Percentiles rank a stretch among this genome's conserved stretches.
These are phyloP conservation scores for Sinocyclocheilus anshuiensis DNA, from an alignment of 2,113 vertebrate species.

Conservation along the genomic window DNA sequence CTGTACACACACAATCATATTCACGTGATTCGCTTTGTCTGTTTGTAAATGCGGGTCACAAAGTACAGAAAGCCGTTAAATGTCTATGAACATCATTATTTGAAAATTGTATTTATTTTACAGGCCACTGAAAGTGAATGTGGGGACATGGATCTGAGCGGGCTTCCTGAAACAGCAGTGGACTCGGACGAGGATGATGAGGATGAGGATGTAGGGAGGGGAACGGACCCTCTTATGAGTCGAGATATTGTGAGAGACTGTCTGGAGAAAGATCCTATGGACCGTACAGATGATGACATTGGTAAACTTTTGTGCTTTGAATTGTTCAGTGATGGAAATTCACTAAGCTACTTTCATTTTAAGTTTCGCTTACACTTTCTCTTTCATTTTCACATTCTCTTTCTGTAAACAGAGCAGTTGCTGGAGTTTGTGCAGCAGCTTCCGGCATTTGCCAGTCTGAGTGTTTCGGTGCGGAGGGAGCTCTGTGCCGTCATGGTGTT, in stretches of 20 bases:
- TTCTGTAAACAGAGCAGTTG: constrained; percentile 87
- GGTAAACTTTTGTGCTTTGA: constrained; percentile 74
- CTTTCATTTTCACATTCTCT: background rate
- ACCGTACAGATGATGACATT: constrained; percentile 96
- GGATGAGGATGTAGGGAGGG: constrained; percentile 95
- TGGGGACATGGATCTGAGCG: constrained; percentile 98
- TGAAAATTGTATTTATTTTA: background rate
- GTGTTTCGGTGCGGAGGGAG: constrained; percentile 95
- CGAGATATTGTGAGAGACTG: constrained; percentile 97
- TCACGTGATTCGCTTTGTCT: background rate
- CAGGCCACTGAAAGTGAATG: constrained; percentile 51
- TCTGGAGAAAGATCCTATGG: constrained; percentile 96
- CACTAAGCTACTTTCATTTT: background rate
- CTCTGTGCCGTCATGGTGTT: constrained; percentile 99
- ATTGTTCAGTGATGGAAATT: background rate
- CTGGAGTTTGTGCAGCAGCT: constrained; percentile 99
- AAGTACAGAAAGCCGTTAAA: background rate
- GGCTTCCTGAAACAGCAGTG: constrained; percentile 94
- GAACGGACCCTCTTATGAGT: constrained; percentile 94
- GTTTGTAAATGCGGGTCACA: background rate
- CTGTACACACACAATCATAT: background rate
- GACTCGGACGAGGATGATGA: constrained; percentile 98
- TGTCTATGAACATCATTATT: background rate
- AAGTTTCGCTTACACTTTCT: background rate
- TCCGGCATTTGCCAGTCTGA: constrained; percentile 97